These are phyloP conservation scores for Semicossyphus pulcher DNA, from an alignment of 2,113 vertebrate genomes.

Conservation along the genomic window DNA sequence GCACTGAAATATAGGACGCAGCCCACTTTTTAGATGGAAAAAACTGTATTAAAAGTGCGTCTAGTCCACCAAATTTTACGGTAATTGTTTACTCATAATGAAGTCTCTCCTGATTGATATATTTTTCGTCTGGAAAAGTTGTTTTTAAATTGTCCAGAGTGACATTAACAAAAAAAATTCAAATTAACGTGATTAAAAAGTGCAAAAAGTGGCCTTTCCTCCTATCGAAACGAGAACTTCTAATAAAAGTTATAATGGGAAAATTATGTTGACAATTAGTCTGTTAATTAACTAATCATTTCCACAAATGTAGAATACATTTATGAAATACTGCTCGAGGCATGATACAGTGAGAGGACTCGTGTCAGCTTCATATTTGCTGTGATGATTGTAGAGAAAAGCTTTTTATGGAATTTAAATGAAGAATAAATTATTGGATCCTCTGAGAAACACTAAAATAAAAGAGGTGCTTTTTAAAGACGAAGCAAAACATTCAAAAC, in stretches of 20 bases:
- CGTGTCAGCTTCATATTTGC: neutral
- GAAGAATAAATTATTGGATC: constrained; percentile 57
- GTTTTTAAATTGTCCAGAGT: too few relatives aligned
- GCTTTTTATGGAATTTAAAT: constrained; percentile 23
- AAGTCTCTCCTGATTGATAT: too few relatives aligned
- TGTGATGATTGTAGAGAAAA: constrained; percentile 4
- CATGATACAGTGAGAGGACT: neutral
- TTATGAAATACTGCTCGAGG: neutral
- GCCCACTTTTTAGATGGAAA: too few relatives aligned
- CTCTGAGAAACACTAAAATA: constrained; percentile 60
- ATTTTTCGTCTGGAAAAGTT: too few relatives aligned
- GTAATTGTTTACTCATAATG: too few relatives aligned
- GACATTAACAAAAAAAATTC: too few relatives aligned
- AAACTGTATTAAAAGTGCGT: too few relatives aligned
- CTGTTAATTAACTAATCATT: neutral
- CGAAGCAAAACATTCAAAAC: constrained; percentile 29
- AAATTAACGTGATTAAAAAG: too few relatives aligned
- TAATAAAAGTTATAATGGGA: neutral
- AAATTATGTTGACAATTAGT: neutral
- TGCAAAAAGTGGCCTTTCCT: too few relatives aligned
- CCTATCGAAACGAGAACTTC: too few relatives aligned
- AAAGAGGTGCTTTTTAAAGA: constrained; percentile 37
- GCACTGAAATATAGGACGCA: too few relatives aligned
- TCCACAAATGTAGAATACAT: neutral
- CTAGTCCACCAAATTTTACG: too few relatives aligned